phyloP scores from a whole-genome alignment of 2,797 vertebrate genomes.

The Pangasius mekongensis region DNA sequence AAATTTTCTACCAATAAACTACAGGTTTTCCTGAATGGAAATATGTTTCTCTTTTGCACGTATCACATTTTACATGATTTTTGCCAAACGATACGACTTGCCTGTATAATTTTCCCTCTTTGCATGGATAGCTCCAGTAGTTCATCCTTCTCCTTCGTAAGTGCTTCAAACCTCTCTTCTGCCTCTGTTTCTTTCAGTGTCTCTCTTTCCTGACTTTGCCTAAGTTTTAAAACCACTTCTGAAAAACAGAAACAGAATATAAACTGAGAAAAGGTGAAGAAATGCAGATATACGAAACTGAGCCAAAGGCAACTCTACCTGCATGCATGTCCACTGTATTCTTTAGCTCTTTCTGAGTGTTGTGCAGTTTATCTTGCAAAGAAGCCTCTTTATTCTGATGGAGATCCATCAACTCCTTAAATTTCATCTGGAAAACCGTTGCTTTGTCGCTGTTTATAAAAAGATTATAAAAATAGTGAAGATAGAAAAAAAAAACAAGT shows the following conservation, averaged over 20 bases:
- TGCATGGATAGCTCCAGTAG: conserved; percentile 68
- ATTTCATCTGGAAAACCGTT: conserved; percentile 62
- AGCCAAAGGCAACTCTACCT: conserved; percentile 22
- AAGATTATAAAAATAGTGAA: not conserved
- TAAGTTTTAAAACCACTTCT: conserved; percentile 72
- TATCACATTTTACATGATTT: not conserved
- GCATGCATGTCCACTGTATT: conserved; percentile 62
- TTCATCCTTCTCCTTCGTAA: conserved; percentile 70
- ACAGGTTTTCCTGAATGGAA: not conserved
- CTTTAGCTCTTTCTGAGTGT: conserved; percentile 64
- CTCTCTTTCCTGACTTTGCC: conserved; percentile 61
- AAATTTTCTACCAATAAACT: not conserved
- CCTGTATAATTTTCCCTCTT: conserved; percentile 75
- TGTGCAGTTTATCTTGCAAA: conserved; percentile 62
- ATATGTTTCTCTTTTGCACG: not conserved
- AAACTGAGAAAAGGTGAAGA: not conserved
- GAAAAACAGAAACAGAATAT: conserved; percentile 11
- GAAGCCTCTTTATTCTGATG: conserved; percentile 64
- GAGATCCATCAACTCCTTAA: conserved; percentile 63
- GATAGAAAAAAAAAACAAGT: not conserved
- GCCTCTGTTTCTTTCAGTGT: conserved; percentile 55
- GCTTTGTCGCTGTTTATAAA: conserved; percentile 66
- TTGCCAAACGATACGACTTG: conserved; percentile 30
- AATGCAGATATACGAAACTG: not conserved
- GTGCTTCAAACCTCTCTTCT: conserved; percentile 59